These are phyloP conservation scores for Neogale vison DNA, from an alignment of 2,113 vertebrate species.

Conservation along the genomic window DNA sequence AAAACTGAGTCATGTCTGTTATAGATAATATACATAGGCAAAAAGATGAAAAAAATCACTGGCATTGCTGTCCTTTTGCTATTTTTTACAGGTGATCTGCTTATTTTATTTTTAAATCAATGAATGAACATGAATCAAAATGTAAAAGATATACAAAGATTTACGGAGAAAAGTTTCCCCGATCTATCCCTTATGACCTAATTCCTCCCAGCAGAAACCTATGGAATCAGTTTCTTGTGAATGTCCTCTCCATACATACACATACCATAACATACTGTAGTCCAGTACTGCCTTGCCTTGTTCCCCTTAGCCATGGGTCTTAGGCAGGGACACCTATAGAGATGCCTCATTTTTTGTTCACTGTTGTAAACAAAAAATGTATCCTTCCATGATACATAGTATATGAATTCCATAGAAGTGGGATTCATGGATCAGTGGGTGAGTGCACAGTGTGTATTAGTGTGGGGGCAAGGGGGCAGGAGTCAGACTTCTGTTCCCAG, in stretches of 20 bases:
- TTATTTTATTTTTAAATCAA: conserved; percentile 34
- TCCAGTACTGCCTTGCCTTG: background rate
- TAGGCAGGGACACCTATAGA: background rate
- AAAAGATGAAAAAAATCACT: background rate
- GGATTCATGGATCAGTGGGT: background rate
- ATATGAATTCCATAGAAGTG: background rate
- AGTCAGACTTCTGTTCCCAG: background rate
- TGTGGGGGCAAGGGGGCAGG: background rate
- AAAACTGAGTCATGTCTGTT: background rate
- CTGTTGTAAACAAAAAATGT: background rate
- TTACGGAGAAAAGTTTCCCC: background rate
- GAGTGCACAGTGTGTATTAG: background rate
- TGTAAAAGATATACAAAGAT: background rate
- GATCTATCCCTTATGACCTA: background rate
- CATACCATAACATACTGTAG: rapidly evolving
- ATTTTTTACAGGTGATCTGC: background rate
- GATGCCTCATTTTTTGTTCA: background rate
- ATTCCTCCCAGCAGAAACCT: background rate
- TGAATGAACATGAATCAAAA: conserved; percentile 6
- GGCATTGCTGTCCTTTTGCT: background rate
- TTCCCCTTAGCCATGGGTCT: background rate
- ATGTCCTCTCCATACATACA: too few relatives aligned
- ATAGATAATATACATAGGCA: background rate
- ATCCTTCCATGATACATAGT: background rate
- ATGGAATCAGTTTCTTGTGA: background rate